Conservation (phyloP, 2,113 vertebrate genomes). For the Cyprinodon brontotheroides region DNA sequence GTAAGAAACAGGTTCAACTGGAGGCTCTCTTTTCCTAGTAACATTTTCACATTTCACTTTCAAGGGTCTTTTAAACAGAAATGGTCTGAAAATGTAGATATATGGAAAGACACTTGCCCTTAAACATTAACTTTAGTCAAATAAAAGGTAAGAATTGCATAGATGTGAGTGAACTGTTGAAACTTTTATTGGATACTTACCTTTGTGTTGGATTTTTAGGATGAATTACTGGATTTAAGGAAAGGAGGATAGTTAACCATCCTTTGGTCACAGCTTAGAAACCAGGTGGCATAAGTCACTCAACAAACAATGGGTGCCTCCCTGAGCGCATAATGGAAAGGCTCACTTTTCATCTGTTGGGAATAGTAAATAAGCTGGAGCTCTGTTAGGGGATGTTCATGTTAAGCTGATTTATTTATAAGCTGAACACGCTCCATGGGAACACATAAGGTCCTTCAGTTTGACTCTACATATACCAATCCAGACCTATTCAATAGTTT, state of each 20-base stretch:
- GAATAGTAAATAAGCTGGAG: conserved; percentile 12
- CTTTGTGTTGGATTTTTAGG: conserved; percentile 34
- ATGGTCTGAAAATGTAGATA: background rate
- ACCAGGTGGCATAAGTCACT: conserved; percentile 47
- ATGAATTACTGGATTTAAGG: conserved; percentile 11
- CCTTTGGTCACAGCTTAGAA: conserved; percentile 14
- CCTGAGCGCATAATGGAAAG: conserved; percentile 12
- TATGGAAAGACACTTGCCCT: background rate
- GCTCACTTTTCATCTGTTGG: background rate
- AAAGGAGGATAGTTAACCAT: conserved; percentile 9
- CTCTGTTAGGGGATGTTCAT: background rate
- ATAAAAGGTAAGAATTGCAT: conserved; percentile 8
- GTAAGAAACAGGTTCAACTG: conserved; percentile 8
- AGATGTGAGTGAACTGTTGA: conserved; percentile 7
- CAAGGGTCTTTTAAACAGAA: background rate
- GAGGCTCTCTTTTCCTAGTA: conserved; percentile 7
- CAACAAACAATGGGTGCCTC: conserved; percentile 37
- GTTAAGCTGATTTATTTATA: conserved; percentile 40
- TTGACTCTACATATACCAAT: conserved; percentile 37
- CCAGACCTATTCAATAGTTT: background rate
- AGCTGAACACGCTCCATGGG: conserved; percentile 16
- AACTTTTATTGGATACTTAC: conserved; percentile 17
- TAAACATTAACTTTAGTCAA: background rate
- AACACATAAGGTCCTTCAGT: conserved; percentile 30
- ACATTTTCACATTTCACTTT: background rate